A percentile compares a stretch with the other conserved stretches of the same genome.
phyloP scores from a whole-genome alignment of 1,140 invertebrate genomes.

The Vollenhovia emeryi region DNA sequence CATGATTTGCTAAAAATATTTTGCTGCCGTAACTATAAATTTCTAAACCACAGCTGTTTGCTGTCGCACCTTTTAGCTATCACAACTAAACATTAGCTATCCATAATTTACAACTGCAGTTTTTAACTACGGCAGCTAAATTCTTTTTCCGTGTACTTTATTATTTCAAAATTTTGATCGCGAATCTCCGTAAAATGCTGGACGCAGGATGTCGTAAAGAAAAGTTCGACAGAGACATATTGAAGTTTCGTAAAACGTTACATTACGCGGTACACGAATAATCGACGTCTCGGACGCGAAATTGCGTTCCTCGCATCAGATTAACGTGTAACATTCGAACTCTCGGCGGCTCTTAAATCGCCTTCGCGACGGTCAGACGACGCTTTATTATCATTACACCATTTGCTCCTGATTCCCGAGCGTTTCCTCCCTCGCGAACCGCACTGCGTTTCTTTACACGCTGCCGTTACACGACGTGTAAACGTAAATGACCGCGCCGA shows the following conservation, averaged over 20 bases:
- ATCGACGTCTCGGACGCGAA: neutral
- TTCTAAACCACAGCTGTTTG: too few species aligned
- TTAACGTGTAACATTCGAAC: neutral
- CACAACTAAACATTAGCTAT: too few species aligned
- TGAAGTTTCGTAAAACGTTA: neutral
- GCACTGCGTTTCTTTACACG: neutral
- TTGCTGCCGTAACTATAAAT: too few species aligned
- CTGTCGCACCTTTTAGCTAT: too few species aligned
- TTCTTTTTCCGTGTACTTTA: too few species aligned
- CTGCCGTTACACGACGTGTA: neutral
- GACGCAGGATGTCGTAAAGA: too few species aligned
- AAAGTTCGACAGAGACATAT: neutral
- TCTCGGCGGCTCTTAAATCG: neutral
- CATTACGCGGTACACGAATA: neutral
- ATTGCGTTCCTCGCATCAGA: neutral
- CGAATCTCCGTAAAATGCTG: neutral
- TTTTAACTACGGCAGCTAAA: too few species aligned
- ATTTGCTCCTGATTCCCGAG: neutral
- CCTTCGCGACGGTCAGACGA: neutral
- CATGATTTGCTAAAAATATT: too few species aligned
- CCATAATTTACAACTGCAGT: too few species aligned
- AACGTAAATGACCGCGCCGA: neutral
- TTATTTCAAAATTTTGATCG: neutral
- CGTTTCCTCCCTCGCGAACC: neutral
- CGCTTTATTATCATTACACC: slow-evolving; percentile 21